Evolutionary conservation across 2,113 vertebrate species (phyloP).

Genomic region (Anas platyrhynchos): DNA sequence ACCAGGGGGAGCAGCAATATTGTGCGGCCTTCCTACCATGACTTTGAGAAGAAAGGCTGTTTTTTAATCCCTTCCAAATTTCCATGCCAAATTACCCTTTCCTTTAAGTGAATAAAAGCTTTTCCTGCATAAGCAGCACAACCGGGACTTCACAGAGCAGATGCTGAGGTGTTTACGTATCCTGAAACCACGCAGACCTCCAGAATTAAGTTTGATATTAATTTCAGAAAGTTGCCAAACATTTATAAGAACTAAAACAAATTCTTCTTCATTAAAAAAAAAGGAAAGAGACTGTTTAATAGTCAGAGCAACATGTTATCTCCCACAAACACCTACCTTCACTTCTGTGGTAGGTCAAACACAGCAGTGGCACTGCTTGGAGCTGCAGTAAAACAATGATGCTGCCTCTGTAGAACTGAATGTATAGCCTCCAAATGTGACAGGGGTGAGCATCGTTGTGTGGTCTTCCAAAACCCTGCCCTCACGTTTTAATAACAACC

Average conservation of each 20-base stretch:
- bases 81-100: background rate
- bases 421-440: background rate
- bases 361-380: background rate
- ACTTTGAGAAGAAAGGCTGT: background rate
- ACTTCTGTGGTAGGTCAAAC: background rate
- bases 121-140: background rate
- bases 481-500: background rate
- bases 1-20: background rate
- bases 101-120: background rate
- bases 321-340: background rate
- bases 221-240: background rate
- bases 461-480: background rate
- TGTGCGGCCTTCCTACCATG: background rate
- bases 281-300: background rate
- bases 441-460: background rate
- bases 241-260: background rate
- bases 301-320: background rate
- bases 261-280: background rate
- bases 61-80: too few relatives aligned
- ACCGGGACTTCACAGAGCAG: background rate
- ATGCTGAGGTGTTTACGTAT: background rate
- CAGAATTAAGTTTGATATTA: background rate
- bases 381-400: background rate
- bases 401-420: accelerated
- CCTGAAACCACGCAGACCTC: background rate